Percentiles rank a stretch among this genome's conserved stretches.
Evolutionary conservation across 2,888 invertebrate species (phyloP).

Genomic region (Hoplodrina ambigua): DNA sequence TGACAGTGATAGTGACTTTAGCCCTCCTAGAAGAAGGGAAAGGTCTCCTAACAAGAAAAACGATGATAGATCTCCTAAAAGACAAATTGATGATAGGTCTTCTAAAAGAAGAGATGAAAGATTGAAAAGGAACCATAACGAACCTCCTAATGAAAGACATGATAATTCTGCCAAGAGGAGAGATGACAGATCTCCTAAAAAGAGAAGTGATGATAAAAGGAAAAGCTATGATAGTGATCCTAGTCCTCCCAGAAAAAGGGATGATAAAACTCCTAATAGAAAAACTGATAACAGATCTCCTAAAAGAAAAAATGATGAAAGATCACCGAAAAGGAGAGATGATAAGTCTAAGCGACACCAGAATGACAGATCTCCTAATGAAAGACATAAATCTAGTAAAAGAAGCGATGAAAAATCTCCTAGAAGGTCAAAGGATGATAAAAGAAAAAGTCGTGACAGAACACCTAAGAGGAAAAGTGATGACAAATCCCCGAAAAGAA

Average conservation of each 20-base stretch:
- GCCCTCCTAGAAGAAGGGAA: slow-evolving; percentile 75
- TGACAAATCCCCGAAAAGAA: slow-evolving; percentile 40
- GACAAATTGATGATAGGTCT: slow-evolving; percentile 8
- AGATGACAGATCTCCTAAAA: background rate
- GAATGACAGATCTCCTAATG: slow-evolving; percentile 40
- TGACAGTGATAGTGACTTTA: slow-evolving; percentile 80
- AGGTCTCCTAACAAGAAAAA: slow-evolving; percentile 40
- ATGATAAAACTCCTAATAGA: slow-evolving; percentile 18
- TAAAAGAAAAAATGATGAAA: slow-evolving; percentile 17
- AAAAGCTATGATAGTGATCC: slow-evolving; percentile 25
- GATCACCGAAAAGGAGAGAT: slow-evolving; percentile 1
- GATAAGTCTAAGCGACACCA: slow-evolving; percentile 28
- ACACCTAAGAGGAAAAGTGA: slow-evolving; percentile 12
- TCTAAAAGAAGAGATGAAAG: slow-evolving; percentile 41
- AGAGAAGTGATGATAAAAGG: slow-evolving; percentile 3
- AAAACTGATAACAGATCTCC: background rate
- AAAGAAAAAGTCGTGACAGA: slow-evolving; percentile 59
- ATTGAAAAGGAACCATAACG: slow-evolving; percentile 3
- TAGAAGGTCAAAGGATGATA: slow-evolving; percentile 1
- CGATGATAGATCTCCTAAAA: slow-evolving; percentile 16
- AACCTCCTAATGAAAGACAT: slow-evolving; percentile 18
- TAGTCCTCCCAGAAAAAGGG: slow-evolving; percentile 3
- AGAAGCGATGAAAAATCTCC: slow-evolving; percentile 42
- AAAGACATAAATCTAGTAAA: background rate
- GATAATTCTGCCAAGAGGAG: background rate